A percentile compares a stretch with the other conserved stretches of the same genome.
Conservation (phyloP, 2,797 vertebrate species). For the Jordanella pulchra region DNA sequence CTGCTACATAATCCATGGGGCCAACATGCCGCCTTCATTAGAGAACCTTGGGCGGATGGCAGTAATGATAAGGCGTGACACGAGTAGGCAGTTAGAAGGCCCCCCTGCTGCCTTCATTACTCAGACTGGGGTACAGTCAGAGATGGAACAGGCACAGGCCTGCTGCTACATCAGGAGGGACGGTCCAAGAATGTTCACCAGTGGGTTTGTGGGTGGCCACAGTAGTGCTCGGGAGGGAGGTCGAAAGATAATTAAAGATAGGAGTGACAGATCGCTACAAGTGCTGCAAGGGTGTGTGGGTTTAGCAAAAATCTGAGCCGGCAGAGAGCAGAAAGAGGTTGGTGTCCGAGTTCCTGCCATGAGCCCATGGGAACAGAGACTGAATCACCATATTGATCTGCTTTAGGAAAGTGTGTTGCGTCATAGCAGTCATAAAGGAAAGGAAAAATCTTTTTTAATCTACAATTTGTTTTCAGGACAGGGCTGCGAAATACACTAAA, state of each 20-base stretch:
- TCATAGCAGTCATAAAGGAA: constrained; percentile 40
- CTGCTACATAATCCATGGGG: constrained; percentile 71
- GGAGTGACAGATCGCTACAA: constrained; percentile 29
- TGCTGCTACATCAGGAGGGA: constrained; percentile 44
- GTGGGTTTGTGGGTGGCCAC: constrained; percentile 35
- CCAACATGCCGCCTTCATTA: constrained; percentile 72
- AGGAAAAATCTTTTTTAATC: constrained; percentile 24
- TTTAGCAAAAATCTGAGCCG: constrained; percentile 31
- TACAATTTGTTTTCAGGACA: constrained; percentile 61
- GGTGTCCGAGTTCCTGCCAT: constrained; percentile 15
- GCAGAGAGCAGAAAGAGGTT: constrained; percentile 47
- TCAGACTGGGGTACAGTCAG: constrained; percentile 51
- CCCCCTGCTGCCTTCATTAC: constrained; percentile 59
- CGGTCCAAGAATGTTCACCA: constrained; percentile 43
- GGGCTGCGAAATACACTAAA: constrained; percentile 35
- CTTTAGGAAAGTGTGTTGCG: constrained; percentile 45
- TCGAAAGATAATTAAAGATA: constrained; percentile 34
- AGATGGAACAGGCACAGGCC: constrained; percentile 50
- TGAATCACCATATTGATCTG: constrained; percentile 54
- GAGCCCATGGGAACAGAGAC: constrained; percentile 46
- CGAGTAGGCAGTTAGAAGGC: constrained; percentile 38
- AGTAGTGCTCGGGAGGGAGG: constrained; percentile 22
- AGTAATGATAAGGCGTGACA: constrained; percentile 63
- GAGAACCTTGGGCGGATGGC: constrained; percentile 64
- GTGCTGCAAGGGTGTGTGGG: constrained; percentile 21